Conservation (phyloP, 2,797 vertebrate species). For the Pseudochirops corinnae region DNA sequence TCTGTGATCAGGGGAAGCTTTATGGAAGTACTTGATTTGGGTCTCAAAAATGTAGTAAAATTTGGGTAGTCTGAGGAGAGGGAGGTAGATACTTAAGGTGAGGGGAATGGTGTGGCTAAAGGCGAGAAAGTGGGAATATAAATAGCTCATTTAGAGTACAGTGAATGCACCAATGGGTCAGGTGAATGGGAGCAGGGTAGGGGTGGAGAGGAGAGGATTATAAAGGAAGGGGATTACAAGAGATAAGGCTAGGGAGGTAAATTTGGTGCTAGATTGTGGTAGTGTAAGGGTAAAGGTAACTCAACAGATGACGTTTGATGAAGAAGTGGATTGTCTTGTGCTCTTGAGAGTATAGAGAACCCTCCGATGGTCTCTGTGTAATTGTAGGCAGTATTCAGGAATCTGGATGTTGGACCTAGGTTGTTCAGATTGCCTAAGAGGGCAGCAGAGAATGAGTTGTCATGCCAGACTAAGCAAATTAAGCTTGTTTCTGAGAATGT, state of each 20-base stretch:
- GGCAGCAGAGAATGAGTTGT: too few relatives aligned
- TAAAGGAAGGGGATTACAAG: neutral
- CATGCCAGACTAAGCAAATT: neutral
- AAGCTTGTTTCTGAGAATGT: neutral
- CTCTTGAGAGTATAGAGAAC: too few relatives aligned
- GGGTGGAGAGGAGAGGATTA: neutral
- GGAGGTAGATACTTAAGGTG: neutral
- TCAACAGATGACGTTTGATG: too few relatives aligned
- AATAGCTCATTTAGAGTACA: neutral
- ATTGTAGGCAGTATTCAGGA: too few relatives aligned
- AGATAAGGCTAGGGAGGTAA: neutral
- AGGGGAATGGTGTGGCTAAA: neutral
- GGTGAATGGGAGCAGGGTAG: neutral
- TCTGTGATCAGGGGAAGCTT: neutral
- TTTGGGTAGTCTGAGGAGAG: neutral
- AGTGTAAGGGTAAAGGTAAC: neutral
- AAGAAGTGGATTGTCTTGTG: too few relatives aligned
- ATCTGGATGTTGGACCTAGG: too few relatives aligned
- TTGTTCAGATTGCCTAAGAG: too few relatives aligned
- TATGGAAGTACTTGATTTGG: neutral
- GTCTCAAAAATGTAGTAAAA: neutral
- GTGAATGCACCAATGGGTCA: neutral
- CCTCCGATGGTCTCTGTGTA: too few relatives aligned
- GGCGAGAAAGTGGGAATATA: neutral
- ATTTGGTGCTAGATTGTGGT: neutral